These are phyloP conservation scores for Pristionchus entomophagus DNA, from an alignment of 2,888 invertebrate genomes.

Conservation along the genomic window DNA sequence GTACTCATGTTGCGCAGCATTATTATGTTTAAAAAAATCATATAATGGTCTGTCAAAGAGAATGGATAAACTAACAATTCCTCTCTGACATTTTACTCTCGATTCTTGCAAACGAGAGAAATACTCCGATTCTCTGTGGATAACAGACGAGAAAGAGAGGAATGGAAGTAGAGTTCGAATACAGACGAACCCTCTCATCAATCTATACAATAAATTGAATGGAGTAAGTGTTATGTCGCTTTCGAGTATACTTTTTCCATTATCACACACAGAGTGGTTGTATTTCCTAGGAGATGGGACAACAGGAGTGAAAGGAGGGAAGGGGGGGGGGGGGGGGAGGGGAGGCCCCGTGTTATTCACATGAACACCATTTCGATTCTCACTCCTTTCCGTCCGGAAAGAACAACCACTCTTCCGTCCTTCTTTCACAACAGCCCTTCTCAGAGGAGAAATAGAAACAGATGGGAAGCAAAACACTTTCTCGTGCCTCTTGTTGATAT, in stretches of 20 bases:
- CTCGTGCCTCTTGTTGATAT: neutral
- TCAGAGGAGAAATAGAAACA: neutral
- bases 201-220: neutral
- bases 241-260: no score
- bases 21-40: neutral
- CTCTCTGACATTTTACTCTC: no score
- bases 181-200: neutral
- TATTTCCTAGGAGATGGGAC: neutral
- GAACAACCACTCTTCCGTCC: neutral
- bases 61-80: no score
- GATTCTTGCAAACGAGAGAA: neutral
- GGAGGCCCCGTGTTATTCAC: constrained; percentile 14
- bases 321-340: no score
- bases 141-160: neutral
- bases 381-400: neutral
- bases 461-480: neutral
- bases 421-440: neutral
- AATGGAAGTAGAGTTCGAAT: neutral
- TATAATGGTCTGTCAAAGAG: no score
- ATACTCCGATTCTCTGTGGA: neutral
- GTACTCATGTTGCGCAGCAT: no score
- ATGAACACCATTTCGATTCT: neutral
- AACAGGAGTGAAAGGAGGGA: neutral
- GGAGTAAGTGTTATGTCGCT: no score
- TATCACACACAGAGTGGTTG: neutral